Percentiles rank a stretch among this genome's conserved stretches.
These are phyloP conservation scores for Eupelmus urozonus DNA, from an alignment of 2,888 invertebrate genomes.

Conservation along the genomic window DNA sequence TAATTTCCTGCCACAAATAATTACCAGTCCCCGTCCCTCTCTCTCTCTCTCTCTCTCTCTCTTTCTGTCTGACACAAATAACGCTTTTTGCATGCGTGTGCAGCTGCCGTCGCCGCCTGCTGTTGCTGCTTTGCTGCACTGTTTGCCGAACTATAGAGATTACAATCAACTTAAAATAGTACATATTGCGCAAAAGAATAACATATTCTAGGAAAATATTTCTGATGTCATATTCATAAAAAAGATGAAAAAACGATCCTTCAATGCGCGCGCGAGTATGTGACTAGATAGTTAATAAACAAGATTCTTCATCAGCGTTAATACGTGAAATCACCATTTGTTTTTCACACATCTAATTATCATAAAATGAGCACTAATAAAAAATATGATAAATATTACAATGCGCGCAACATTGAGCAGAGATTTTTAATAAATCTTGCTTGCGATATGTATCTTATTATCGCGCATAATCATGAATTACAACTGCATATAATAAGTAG, in stretches of 20 bases:
- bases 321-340: constrained; percentile 50
- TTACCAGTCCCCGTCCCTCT: constrained; percentile 17
- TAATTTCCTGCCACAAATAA: constrained; percentile 56
- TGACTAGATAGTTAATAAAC: constrained; percentile 48
- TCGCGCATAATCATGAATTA: constrained; percentile 53
- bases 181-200: constrained; percentile 27
- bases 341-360: constrained; percentile 57
- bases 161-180: constrained; percentile 34
- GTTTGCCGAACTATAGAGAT: constrained; percentile 52
- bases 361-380: constrained; percentile 45
- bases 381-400: constrained; percentile 55
- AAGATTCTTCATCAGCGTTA: constrained; percentile 14
- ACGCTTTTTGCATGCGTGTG: neutral
- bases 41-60: neutral
- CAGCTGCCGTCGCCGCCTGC: too few species aligned
- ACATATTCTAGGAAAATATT: constrained; percentile 45
- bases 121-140: neutral
- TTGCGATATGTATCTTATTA: constrained; percentile 41
- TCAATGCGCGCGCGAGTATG: neutral
- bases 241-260: neutral
- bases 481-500: constrained; percentile 45
- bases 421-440: constrained; percentile 51
- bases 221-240: constrained; percentile 39
- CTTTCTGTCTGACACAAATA: constrained; percentile 23
- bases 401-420: constrained; percentile 32